phyloP scores from a whole-genome alignment of 2,113 vertebrate genomes.

The Pterocles orientalis region DNA sequence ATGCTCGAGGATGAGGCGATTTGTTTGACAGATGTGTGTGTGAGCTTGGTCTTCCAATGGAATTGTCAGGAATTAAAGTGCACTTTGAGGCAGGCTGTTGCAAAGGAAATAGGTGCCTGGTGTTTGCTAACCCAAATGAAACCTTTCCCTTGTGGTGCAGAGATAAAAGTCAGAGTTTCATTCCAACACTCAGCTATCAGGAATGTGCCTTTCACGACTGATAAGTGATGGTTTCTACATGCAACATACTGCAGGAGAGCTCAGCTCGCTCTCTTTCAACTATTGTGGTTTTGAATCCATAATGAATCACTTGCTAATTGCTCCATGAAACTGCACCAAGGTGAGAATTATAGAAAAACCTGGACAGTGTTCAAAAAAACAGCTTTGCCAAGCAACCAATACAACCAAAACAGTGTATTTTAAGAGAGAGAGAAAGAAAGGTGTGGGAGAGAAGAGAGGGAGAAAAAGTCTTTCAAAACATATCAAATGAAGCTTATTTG shows the following conservation, averaged over 20 bases:
- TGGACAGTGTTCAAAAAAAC: neutral
- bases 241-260: neutral
- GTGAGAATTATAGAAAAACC: slow-evolving; percentile 1
- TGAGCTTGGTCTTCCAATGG: neutral
- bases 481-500: neutral
- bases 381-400: neutral
- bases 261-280: neutral
- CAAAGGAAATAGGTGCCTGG: neutral
- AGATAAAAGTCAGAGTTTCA: slow-evolving; percentile 48
- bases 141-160: slow-evolving; percentile 42
- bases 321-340: neutral
- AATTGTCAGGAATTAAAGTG: neutral
- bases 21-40: neutral
- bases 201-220: slow-evolving; percentile 44
- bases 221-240: slow-evolving; percentile 40
- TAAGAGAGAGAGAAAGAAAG: neutral
- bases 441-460: neutral
- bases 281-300: neutral
- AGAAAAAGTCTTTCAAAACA: slow-evolving; percentile 23
- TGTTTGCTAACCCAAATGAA: slow-evolving; percentile 11
- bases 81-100: neutral
- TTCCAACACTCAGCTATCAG: slow-evolving; percentile 36
- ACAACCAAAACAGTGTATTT: neutral
- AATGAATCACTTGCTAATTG: slow-evolving; percentile 5
- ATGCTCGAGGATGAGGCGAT: neutral